phyloP scores from a whole-genome alignment of 1,140 invertebrate genomes.

The Drosophila bocki region DNA sequence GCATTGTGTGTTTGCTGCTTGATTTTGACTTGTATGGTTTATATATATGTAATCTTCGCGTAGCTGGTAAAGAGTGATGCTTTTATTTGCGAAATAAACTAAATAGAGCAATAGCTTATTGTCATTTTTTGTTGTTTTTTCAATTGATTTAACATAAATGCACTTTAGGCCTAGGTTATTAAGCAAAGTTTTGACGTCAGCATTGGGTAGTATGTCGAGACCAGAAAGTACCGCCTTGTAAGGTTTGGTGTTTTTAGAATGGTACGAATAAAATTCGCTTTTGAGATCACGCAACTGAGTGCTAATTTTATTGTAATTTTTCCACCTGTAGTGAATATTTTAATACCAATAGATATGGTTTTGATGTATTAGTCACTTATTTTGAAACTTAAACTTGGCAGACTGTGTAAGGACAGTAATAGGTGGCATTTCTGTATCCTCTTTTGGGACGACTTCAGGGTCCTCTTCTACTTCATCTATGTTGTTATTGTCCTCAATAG shows the following conservation, averaged over 20 bases:
- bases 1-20: too few species aligned
- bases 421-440: too few species aligned
- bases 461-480: too few species aligned
- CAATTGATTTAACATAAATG: neutral
- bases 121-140: neutral
- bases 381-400: neutral
- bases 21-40: neutral
- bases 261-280: neutral
- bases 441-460: too few species aligned
- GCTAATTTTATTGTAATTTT: slow-evolving; percentile 1
- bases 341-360: slow-evolving; percentile 1
- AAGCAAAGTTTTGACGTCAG: neutral
- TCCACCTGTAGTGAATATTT: neutral
- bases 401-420: neutral
- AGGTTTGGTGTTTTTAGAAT: too few species aligned
- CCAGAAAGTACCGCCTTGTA: too few species aligned
- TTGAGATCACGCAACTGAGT: neutral
- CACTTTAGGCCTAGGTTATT: neutral
- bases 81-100: slow-evolving; percentile 2
- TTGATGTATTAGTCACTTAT: slow-evolving; percentile 1
- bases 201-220: neutral
- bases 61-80: neutral
- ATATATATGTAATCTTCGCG: slow-evolving; percentile 1
- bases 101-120: neutral
- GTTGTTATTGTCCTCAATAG: too few species aligned